These are phyloP conservation scores for Scolanthus callimorphus DNA, from an alignment of 92 coral and sea anemone genomes.

Conservation along the genomic window DNA sequence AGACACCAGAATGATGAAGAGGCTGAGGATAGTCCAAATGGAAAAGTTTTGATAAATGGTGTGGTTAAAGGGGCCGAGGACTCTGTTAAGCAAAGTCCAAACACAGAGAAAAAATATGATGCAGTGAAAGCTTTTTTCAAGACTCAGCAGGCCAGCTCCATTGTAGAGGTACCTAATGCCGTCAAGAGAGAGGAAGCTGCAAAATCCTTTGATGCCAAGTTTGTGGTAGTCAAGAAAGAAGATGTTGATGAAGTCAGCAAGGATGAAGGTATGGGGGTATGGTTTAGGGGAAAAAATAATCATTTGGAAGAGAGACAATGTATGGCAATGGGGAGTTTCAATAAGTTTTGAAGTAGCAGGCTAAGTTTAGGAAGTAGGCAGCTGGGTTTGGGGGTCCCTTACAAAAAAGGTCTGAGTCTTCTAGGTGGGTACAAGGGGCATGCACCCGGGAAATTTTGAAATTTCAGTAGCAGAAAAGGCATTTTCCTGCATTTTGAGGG, in stretches of 20 bases:
- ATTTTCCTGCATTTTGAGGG: no score
- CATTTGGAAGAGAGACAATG: no score
- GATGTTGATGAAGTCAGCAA: slow-evolving; percentile 49
- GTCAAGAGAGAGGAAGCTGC: slow-evolving; percentile 81
- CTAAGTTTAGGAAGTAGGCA: no score
- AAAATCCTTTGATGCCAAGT: slow-evolving; percentile 60
- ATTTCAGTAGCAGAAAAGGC: no score
- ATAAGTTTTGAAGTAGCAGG: no score
- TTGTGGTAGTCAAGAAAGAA: slow-evolving; percentile 53
- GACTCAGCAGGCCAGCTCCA: slow-evolving; percentile 91
- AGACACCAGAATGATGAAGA: background rate
- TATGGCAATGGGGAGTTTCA: no score
- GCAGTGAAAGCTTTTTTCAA: slow-evolving; percentile 92
- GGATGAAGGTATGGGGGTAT: slow-evolving; percentile 56
- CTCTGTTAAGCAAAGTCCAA: slow-evolving; percentile 72
- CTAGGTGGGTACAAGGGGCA: no score
- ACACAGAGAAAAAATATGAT: slow-evolving; percentile 76
- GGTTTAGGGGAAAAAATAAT: background rate
- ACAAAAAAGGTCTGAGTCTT: no score
- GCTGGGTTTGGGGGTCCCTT: no score
- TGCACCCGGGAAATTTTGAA: no score
- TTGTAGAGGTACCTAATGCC: slow-evolving; percentile 89
- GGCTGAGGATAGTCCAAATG: slow-evolving; percentile 8
- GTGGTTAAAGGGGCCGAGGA: slow-evolving; percentile 70
- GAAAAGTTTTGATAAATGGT: slow-evolving; percentile 92